phyloP scores from a whole-genome alignment of 2,888 invertebrate species.

The Drosophila nr. perissopoda region DNA sequence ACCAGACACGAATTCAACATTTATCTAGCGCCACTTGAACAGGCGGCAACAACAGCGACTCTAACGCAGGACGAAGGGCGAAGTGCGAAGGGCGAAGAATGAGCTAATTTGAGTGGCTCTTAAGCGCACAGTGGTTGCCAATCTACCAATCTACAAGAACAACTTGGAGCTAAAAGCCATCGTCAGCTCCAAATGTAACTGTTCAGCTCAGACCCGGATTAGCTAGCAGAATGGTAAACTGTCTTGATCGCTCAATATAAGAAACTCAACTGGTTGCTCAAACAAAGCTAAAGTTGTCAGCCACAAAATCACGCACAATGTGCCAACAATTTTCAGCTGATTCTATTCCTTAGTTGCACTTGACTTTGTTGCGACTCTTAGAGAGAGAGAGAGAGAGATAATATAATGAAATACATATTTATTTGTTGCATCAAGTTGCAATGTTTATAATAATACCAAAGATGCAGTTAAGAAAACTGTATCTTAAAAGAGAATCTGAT shows the following conservation, averaged over 20 bases:
- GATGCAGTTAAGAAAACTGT: not conserved
- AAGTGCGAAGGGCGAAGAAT: slow-evolving; percentile 30
- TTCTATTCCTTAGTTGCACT: not conserved
- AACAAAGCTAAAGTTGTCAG: not conserved
- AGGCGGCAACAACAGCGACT: slow-evolving; percentile 30
- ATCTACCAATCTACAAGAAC: slow-evolving; percentile 8
- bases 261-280: not conserved
- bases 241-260: not conserved
- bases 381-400: not conserved
- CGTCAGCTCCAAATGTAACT: not conserved
- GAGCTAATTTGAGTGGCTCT: slow-evolving; percentile 78
- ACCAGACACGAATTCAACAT: slow-evolving; percentile 80
- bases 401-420: not conserved
- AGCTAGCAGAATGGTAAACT: not conserved
- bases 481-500: not conserved
- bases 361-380: not conserved
- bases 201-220: not conserved
- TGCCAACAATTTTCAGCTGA: not conserved
- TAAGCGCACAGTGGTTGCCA: slow-evolving; percentile 74
- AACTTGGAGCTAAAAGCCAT: slow-evolving; percentile 2
- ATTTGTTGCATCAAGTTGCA: not conserved
- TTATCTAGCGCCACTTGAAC: slow-evolving; percentile 80
- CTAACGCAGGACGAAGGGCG: slow-evolving; percentile 53
- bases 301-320: slow-evolving; percentile 1
- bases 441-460: not conserved